phyloP scores from a whole-genome alignment of 1,140 invertebrate genomes.

The Mamestra configurata region DNA sequence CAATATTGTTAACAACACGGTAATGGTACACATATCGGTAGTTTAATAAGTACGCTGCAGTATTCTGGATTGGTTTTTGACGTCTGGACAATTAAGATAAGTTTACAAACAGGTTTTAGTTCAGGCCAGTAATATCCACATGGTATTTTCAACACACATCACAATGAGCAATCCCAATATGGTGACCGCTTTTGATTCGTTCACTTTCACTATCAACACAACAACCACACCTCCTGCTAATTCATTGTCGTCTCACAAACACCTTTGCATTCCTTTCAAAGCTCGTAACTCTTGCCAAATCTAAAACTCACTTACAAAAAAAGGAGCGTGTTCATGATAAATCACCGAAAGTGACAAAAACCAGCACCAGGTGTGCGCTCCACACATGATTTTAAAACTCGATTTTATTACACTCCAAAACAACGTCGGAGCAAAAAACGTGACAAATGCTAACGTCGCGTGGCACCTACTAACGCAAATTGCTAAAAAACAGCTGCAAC shows the following conservation, averaged over 20 bases:
- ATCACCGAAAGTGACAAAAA: conserved; percentile 11
- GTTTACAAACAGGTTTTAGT: too few relatives aligned
- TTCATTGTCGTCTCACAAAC: neutral
- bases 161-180: too few relatives aligned
- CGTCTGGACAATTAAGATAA: too few relatives aligned
- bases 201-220: too few relatives aligned
- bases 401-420: conserved; percentile 18
- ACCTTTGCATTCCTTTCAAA: neutral
- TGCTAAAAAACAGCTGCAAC: conserved; percentile 79
- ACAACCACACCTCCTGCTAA: neutral
- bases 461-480: conserved; percentile 62
- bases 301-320: neutral
- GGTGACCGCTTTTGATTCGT: too few relatives aligned
- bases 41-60: neutral
- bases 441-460: conserved; percentile 69
- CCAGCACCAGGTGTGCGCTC: conserved; percentile 34
- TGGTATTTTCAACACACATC: too few relatives aligned
- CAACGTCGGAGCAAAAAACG: conserved; percentile 57
- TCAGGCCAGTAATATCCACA: too few relatives aligned
- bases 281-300: conserved; percentile 2
- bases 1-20: neutral
- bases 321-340: conserved; percentile 15
- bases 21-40: neutral
- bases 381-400: conserved; percentile 15
- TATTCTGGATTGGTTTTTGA: too few relatives aligned